Percentiles rank a stretch among this genome's conserved stretches.
Conservation (phyloP, 2,113 vertebrate genomes). For the Pseudorasbora parva region DNA sequence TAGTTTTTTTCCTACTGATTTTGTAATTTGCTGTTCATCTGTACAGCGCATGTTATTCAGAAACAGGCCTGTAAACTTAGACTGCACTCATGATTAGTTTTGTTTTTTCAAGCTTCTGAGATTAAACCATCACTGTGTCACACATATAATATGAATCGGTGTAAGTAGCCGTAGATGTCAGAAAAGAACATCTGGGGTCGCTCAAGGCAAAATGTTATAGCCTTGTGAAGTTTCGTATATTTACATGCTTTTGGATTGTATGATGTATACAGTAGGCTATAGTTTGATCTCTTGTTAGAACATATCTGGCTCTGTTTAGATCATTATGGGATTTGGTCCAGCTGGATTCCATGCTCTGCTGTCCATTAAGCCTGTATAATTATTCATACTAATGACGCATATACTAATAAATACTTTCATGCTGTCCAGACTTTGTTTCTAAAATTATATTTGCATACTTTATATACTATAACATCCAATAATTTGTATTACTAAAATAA, state of each 20-base stretch:
- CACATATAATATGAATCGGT: not conserved
- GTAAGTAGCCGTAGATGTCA: not conserved
- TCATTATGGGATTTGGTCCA: slow-evolving; percentile 29
- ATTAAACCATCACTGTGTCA: not conserved
- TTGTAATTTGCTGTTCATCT: not conserved
- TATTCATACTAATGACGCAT: slow-evolving; percentile 15
- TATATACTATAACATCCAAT: not conserved
- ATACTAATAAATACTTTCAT: slow-evolving; percentile 3
- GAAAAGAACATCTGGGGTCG: slow-evolving; percentile 1
- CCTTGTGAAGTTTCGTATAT: slow-evolving; percentile 26
- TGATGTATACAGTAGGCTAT: slow-evolving; percentile 16
- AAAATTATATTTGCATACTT: not conserved
- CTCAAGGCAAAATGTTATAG: slow-evolving; percentile 17
- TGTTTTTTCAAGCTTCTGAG: not conserved
- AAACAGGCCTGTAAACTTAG: not conserved
- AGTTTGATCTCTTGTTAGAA: slow-evolving; percentile 7
- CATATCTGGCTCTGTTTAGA: slow-evolving; percentile 27
- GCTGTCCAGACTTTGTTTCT: not conserved
- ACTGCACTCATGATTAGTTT: not conserved
- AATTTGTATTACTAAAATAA: not conserved
- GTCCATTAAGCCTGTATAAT: not conserved
- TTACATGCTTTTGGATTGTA: slow-evolving; percentile 36
- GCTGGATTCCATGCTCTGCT: not conserved
- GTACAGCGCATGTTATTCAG: not conserved
- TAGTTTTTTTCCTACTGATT: not conserved